Conservation (phyloP, 1,140 invertebrate species). For the Listronotus bonariensis region DNA sequence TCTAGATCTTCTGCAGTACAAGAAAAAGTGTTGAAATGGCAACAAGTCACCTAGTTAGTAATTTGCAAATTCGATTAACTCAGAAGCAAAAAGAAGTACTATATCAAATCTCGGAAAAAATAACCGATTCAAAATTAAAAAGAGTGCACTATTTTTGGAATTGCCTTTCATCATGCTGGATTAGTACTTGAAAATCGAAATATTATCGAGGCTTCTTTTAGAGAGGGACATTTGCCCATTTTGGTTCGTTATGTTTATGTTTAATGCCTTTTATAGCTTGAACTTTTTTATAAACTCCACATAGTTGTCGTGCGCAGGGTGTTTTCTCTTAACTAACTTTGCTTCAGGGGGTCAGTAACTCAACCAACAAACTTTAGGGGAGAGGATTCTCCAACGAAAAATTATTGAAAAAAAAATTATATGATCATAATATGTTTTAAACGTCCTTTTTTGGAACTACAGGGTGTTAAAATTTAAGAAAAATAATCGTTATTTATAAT, state of each 20-base stretch:
- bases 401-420: too few species aligned
- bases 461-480: too few species aligned
- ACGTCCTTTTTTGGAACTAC: too few species aligned
- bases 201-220: slow-evolving; percentile 68
- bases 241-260: slow-evolving; percentile 56
- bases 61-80: slow-evolving; percentile 63
- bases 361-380: too few species aligned
- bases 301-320: too few species aligned
- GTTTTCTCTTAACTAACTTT: too few species aligned
- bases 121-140: slow-evolving; percentile 56
- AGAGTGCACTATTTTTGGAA: slow-evolving; percentile 64
- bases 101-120: slow-evolving; percentile 55
- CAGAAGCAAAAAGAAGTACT: slow-evolving; percentile 61
- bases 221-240: slow-evolving; percentile 66
- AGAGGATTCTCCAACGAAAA: too few species aligned
- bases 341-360: too few species aligned
- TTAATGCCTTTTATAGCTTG: neutral
- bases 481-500: too few species aligned
- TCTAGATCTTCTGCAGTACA: too few species aligned
- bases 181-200: slow-evolving; percentile 67
- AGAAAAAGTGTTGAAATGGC: slow-evolving; percentile 71
- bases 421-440: too few species aligned
- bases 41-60: slow-evolving; percentile 64
- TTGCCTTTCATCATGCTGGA: slow-evolving; percentile 81
- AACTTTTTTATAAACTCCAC: too few species aligned